A percentile compares a stretch with the other conserved stretches of the same genome.
phyloP scores from a whole-genome alignment of 2,797 vertebrate genomes.

The Microhierax caerulescens region DNA sequence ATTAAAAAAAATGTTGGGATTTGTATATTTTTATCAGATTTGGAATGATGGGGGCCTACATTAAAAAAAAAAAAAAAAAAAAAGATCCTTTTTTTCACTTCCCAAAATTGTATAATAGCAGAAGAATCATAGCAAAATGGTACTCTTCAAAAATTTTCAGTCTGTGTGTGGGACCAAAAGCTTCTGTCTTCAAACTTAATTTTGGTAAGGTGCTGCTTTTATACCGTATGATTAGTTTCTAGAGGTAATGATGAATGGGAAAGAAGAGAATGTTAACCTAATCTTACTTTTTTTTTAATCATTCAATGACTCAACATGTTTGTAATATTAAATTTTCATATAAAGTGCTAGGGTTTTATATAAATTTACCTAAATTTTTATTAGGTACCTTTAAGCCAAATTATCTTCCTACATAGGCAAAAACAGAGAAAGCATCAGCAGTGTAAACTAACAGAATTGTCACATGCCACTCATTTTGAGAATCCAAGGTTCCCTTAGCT shows the following conservation, averaged over 20 bases:
- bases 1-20: not conserved
- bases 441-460: not conserved
- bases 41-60: not conserved
- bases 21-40: not conserved
- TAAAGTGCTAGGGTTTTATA: accelerated
- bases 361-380: not conserved
- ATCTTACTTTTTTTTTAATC: not conserved
- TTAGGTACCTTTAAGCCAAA: not conserved
- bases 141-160: not conserved
- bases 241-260: not conserved
- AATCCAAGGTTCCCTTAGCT: not conserved
- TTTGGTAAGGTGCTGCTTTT: not conserved
- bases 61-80: too few species aligned
- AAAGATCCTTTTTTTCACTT: not conserved
- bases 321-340: not conserved
- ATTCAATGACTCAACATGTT: not conserved
- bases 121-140: not conserved
- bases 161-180: not conserved
- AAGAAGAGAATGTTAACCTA: not conserved
- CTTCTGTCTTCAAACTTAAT: not conserved
- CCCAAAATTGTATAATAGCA: not conserved
- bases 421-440: not conserved
- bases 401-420: not conserved
- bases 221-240: not conserved
- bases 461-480: not conserved